Percentiles rank a stretch among this genome's conserved stretches.
These are phyloP conservation scores for Nomada hirtipes DNA, from an alignment of 2,888 invertebrate species.

Conservation along the genomic window DNA sequence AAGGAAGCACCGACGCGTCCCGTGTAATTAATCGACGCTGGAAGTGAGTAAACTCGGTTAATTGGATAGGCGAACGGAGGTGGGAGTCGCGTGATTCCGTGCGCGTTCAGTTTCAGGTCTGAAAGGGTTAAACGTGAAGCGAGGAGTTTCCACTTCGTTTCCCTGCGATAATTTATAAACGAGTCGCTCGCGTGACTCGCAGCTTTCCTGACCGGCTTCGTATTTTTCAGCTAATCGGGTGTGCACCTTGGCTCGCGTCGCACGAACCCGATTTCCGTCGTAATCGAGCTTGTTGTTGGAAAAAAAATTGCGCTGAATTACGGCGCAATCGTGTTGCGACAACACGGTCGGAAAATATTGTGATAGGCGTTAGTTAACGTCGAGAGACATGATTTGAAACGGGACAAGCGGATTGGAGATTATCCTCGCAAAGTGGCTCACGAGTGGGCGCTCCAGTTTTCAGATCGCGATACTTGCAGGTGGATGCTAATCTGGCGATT, in stretches of 20 bases:
- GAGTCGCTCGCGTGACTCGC: constrained; percentile 57
- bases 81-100: constrained; percentile 34
- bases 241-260: neutral
- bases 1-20: constrained; percentile 15
- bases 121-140: constrained; percentile 36
- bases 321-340: neutral
- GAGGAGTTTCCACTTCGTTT: constrained; percentile 49
- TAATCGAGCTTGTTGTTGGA: neutral
- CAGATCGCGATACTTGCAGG: neutral
- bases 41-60: constrained; percentile 49
- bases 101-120: constrained; percentile 1
- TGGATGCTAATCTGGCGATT: neutral
- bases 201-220: constrained; percentile 25
- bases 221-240: constrained; percentile 48
- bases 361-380: constrained; percentile 6
- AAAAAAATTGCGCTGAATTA: neutral
- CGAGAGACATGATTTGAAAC: neutral
- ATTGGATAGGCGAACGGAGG: constrained; percentile 46
- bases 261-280: constrained; percentile 6
- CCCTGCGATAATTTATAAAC: constrained; percentile 50
- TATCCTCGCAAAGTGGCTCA: neutral
- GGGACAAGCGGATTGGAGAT: neutral
- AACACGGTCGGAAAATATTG: neutral
- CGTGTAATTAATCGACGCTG: constrained; percentile 51
- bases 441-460: neutral